A percentile compares a stretch with the other conserved stretches of the same genome.
Conservation (phyloP, 2,113 vertebrate species). For the Pelobates fuscus region DNA sequence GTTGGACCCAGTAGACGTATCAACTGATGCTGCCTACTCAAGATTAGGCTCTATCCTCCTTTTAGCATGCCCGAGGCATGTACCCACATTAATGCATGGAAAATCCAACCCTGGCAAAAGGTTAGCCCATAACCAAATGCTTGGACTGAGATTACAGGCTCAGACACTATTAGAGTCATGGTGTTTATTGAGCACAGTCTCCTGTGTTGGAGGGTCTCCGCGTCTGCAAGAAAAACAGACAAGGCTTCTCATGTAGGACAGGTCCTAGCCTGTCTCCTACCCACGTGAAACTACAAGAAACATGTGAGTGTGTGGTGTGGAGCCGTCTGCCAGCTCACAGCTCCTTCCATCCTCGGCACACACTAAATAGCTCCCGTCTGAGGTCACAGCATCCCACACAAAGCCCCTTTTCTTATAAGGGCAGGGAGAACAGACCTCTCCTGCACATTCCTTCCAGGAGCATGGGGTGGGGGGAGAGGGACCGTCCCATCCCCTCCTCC, state of each 20-base stretch:
- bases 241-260: conserved; percentile 15
- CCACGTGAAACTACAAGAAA: conserved; percentile 4
- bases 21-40: too few species aligned
- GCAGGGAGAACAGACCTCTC: conserved; percentile 34
- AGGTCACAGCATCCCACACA: conserved; percentile 48
- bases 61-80: background rate
- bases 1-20: too few species aligned
- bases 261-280: conserved; percentile 12
- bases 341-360: conserved; percentile 38
- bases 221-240: background rate
- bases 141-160: background rate
- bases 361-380: conserved; percentile 36
- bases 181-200: background rate
- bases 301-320: conserved; percentile 33
- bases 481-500: conserved; percentile 50
- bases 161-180: background rate
- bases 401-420: conserved; percentile 49
- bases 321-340: conserved; percentile 28
- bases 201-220: background rate
- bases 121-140: background rate
- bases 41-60: background rate
- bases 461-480: conserved; percentile 54
- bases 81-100: background rate
- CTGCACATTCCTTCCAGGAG: conserved; percentile 48
- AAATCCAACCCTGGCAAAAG: background rate